Evolutionary conservation across 2,888 invertebrate species (phyloP).

Genomic region (Achlya flavicornis): DNA sequence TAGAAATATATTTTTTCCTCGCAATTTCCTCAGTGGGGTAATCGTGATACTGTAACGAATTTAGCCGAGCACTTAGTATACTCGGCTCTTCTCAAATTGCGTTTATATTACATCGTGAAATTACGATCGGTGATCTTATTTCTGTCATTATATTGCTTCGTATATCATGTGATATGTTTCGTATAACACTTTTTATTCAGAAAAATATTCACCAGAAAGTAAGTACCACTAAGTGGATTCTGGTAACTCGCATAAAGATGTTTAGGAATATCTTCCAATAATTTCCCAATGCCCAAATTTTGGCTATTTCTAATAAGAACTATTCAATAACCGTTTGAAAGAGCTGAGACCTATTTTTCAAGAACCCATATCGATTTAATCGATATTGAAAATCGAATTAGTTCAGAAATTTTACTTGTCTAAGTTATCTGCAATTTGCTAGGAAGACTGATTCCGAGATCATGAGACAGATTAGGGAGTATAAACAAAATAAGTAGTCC

Average conservation of each 20-base stretch:
- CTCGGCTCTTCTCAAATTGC: conserved; percentile 16
- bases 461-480: no score
- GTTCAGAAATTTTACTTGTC: background rate
- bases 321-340: background rate
- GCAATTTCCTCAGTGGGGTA: conserved; percentile 20
- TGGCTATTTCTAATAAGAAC: background rate
- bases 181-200: background rate
- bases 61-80: conserved; percentile 23
- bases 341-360: background rate
- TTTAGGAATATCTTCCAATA: no score
- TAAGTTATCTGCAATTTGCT: no score
- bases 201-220: no score
- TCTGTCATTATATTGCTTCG: conserved; percentile 1
- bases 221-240: background rate
- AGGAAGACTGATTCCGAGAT: no score
- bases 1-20: conserved; percentile 13
- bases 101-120: conserved; percentile 12
- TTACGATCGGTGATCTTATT: conserved; percentile 8
- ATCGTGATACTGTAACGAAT: conserved; percentile 25
- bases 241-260: background rate
- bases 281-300: no score
- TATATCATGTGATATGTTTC: background rate
- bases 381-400: background rate
- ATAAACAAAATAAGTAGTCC: background rate
- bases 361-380: background rate